A percentile compares a stretch with the other conserved stretches of the same genome.
These are phyloP conservation scores for Neria commutata DNA, from an alignment of 2,888 invertebrate species.

Conservation along the genomic window DNA sequence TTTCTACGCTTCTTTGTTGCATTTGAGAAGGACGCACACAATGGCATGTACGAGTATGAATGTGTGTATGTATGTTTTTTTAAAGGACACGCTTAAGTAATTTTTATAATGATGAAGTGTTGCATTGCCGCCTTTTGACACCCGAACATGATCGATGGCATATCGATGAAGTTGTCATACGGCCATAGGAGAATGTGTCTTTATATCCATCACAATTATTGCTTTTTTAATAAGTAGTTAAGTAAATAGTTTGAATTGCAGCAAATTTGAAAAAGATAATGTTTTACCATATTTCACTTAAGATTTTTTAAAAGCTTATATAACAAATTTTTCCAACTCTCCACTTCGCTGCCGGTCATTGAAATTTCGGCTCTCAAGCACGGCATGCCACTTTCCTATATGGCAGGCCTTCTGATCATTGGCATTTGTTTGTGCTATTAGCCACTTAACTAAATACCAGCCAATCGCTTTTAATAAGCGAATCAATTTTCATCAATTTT, in stretches of 20 bases:
- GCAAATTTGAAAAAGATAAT: too few relatives aligned
- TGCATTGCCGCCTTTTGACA: slow-evolving; percentile 18
- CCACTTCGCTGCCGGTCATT: too few relatives aligned
- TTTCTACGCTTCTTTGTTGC: not conserved
- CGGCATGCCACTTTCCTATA: too few relatives aligned
- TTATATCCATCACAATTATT: too few relatives aligned
- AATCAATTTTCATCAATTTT: slow-evolving; percentile 51
- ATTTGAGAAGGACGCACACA: not conserved
- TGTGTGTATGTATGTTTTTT: too few relatives aligned
- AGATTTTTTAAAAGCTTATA: too few relatives aligned
- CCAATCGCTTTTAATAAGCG: slow-evolving; percentile 53
- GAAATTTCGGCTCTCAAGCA: too few relatives aligned
- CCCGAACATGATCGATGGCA: slow-evolving; percentile 13
- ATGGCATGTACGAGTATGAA: not conserved
- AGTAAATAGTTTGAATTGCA: too few relatives aligned
- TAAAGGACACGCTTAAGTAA: slow-evolving; percentile 1
- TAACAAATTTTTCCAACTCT: too few relatives aligned
- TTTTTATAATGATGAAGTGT: slow-evolving; percentile 18
- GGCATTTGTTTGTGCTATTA: slow-evolving; percentile 42
- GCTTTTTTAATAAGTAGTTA: too few relatives aligned
- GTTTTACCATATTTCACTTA: too few relatives aligned
- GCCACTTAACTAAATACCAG: slow-evolving; percentile 44
- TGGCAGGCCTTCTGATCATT: not conserved
- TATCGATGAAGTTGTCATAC: slow-evolving; percentile 22
- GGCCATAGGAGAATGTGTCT: too few relatives aligned